Evolutionary conservation across 2,797 vertebrate species (phyloP).

Genomic region (Petrocephalus schoutedeni): DNA sequence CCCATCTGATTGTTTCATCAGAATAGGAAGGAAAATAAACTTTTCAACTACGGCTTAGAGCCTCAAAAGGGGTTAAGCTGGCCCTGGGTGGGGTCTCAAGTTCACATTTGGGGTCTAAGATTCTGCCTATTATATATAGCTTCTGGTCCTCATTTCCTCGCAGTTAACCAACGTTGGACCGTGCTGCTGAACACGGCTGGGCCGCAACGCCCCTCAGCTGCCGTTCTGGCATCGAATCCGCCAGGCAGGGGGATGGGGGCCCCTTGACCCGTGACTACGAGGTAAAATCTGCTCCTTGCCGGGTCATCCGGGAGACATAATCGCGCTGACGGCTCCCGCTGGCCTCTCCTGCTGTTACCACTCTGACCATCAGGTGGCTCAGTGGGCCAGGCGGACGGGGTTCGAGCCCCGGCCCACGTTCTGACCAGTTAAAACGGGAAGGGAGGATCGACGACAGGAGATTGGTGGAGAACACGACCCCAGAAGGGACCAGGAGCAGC

Average conservation of each 20-base stretch:
- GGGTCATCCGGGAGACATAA: constrained; percentile 9
- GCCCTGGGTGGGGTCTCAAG: neutral
- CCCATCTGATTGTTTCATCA: neutral
- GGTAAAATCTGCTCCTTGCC: neutral
- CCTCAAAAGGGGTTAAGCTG: neutral
- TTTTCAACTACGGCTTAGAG: neutral
- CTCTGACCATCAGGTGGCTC: constrained; percentile 20
- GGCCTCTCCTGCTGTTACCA: constrained; percentile 6
- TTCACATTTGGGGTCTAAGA: neutral
- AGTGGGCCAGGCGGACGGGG: neutral
- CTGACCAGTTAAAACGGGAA: neutral
- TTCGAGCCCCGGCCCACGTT: neutral
- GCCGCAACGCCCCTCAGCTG: constrained; percentile 8
- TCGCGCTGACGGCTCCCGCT: constrained; percentile 14
- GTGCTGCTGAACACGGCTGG: neutral
- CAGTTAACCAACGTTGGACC: neutral
- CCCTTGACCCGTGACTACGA: neutral
- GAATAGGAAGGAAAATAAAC: neutral
- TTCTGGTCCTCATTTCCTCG: neutral
- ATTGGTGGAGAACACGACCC: neutral
- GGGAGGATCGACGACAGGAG: neutral
- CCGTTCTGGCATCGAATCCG: neutral
- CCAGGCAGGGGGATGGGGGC: neutral
- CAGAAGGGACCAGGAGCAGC: neutral
- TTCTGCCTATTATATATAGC: neutral